phyloP scores from a whole-genome alignment of 2,888 invertebrate species.

The Leptopilina myrica region DNA sequence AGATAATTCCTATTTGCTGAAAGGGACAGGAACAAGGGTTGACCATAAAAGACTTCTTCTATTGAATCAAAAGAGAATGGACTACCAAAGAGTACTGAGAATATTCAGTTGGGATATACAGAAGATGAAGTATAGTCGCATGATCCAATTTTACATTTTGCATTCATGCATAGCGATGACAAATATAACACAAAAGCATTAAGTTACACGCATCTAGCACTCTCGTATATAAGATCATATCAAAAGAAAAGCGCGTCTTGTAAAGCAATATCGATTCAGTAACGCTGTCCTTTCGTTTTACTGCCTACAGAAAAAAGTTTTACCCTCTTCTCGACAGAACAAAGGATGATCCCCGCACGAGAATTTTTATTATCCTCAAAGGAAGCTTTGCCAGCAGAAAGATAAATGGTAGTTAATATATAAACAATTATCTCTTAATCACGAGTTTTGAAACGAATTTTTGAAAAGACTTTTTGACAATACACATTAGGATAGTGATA shows the following conservation, averaged over 20 bases:
- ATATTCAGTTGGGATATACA: constrained; percentile 45
- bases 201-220: constrained; percentile 24
- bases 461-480: no score
- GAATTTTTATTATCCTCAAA: constrained; percentile 6
- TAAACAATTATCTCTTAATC: neutral
- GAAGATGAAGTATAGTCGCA: constrained; percentile 47
- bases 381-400: neutral
- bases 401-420: neutral
- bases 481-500: neutral
- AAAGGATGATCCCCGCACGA: constrained; percentile 18
- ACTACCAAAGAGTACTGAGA: constrained; percentile 17
- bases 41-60: constrained; percentile 26
- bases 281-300: constrained; percentile 33
- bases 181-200: constrained; percentile 29
- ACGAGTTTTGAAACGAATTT: no score
- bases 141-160: constrained; percentile 67
- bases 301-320: constrained; percentile 14
- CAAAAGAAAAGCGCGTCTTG: constrained; percentile 26
- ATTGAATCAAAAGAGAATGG: constrained; percentile 2
- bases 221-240: constrained; percentile 32
- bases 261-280: constrained; percentile 31
- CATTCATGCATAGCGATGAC: constrained; percentile 64
- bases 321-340: constrained; percentile 14
- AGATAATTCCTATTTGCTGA: constrained; percentile 5
- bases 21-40: constrained; percentile 15